Conservation (phyloP, 2,113 vertebrate species). For the Chionodraco myersi region DNA sequence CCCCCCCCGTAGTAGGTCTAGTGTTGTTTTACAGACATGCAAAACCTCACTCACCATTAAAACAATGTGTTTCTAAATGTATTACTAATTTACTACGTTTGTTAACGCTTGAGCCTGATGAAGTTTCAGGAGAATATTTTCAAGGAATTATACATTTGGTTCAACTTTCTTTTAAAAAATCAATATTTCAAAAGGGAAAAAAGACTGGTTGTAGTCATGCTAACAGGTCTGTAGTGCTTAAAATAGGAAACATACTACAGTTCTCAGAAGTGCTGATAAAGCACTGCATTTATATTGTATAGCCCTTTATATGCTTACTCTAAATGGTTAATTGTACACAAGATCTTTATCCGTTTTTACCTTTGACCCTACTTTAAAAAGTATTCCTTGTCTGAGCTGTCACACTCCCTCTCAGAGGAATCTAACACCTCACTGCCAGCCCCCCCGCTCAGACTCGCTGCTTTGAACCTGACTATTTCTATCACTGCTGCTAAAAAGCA, state of each 20-base stretch:
- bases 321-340: constrained; percentile 29
- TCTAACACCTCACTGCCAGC: constrained; percentile 60
- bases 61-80: neutral
- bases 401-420: constrained; percentile 63
- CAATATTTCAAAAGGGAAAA: neutral
- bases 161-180: neutral
- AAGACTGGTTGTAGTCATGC: neutral
- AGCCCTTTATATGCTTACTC: neutral
- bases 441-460: constrained; percentile 39
- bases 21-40: neutral
- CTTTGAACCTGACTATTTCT: constrained; percentile 58
- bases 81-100: neutral
- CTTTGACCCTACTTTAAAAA: constrained; percentile 56
- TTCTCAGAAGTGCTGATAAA: neutral
- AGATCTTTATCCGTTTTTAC: constrained; percentile 42
- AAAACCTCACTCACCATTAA: neutral
- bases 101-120: neutral
- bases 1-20: neutral
- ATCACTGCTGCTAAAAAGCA: constrained; percentile 57
- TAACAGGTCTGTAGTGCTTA: neutral
- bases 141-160: neutral
- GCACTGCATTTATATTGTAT: neutral
- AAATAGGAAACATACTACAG: neutral
- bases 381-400: constrained; percentile 34
- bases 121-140: neutral